phyloP scores from a whole-genome alignment of 2,888 invertebrate species.

The Neoscelio sp. region DNA sequence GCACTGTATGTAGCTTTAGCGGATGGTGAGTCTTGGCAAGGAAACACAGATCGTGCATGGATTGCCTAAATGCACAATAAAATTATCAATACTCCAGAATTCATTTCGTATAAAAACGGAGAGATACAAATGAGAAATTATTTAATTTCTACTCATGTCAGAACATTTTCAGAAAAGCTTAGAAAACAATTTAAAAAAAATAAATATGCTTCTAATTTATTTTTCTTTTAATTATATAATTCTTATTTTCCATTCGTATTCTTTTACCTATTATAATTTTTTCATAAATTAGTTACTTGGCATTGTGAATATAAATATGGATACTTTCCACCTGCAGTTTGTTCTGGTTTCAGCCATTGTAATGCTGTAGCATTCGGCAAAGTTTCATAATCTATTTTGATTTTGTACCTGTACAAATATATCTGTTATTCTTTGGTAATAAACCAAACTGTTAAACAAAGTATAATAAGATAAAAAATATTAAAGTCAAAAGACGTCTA shows the following conservation, averaged over 20 bases:
- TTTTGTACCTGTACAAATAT: slow-evolving; percentile 82
- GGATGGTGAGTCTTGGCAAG: slow-evolving; percentile 96
- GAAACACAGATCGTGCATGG: slow-evolving; percentile 94
- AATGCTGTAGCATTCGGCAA: slow-evolving; percentile 91
- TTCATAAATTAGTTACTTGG: slow-evolving; percentile 85
- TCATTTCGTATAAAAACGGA: too few species aligned
- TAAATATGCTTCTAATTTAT: slow-evolving; percentile 12
- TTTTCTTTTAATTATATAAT: slow-evolving; percentile 10
- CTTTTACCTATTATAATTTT: too few species aligned
- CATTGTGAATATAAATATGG: slow-evolving; percentile 95
- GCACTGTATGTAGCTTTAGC: slow-evolving; percentile 88
- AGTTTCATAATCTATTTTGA: slow-evolving; percentile 90
- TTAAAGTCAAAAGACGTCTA: neutral
- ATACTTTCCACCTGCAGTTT: slow-evolving; percentile 93
- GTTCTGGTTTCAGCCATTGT: slow-evolving; percentile 94
- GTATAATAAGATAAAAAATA: too few species aligned
- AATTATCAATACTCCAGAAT: too few species aligned
- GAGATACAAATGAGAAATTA: neutral
- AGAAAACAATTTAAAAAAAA: slow-evolving; percentile 29
- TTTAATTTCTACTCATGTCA: too few species aligned
- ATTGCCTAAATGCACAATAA: slow-evolving; percentile 87
- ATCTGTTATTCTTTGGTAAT: too few species aligned
- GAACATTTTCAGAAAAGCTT: too few species aligned
- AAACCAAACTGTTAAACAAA: too few species aligned
- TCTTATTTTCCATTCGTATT: too few species aligned